Conservation (phyloP, 2,113 vertebrate genomes). For the Illadopsis cleaveri region DNA sequence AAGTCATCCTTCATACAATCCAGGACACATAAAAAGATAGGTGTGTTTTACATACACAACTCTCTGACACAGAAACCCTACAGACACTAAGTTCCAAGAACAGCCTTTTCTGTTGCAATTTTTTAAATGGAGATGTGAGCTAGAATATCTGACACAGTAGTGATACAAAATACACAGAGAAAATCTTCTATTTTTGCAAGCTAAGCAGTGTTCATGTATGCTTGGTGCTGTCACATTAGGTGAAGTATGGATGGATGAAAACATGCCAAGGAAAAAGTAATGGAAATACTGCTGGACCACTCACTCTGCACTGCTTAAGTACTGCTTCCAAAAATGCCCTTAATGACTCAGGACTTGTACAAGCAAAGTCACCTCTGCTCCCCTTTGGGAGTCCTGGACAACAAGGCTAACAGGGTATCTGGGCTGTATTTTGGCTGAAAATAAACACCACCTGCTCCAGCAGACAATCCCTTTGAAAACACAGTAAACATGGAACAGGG, state of each 20-base stretch:
- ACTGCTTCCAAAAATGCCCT: not conserved
- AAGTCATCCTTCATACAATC: not conserved
- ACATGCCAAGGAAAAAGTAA: not conserved
- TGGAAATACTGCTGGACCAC: not conserved
- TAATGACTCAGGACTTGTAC: not conserved
- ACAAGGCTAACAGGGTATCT: not conserved
- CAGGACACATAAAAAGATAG: not conserved
- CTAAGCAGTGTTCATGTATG: not conserved
- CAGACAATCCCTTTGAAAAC: not conserved
- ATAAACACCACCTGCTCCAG: not conserved
- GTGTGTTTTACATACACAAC: not conserved
- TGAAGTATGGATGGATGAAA: not conserved
- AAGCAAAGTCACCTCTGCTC: not conserved
- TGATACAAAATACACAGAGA: not conserved
- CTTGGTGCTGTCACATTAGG: not conserved
- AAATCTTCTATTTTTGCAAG: not conserved
- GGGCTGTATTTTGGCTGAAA: not conserved
- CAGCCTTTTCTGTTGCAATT: not conserved
- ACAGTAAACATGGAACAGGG: not conserved
- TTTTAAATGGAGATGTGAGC: not conserved
- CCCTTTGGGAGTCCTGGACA: not conserved
- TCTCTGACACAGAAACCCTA: not conserved
- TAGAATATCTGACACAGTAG: not conserved
- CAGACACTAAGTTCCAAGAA: not conserved
- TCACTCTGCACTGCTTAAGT: not conserved